Conservation (phyloP, 2,113 vertebrate species). For the Condylura cristata region DNA sequence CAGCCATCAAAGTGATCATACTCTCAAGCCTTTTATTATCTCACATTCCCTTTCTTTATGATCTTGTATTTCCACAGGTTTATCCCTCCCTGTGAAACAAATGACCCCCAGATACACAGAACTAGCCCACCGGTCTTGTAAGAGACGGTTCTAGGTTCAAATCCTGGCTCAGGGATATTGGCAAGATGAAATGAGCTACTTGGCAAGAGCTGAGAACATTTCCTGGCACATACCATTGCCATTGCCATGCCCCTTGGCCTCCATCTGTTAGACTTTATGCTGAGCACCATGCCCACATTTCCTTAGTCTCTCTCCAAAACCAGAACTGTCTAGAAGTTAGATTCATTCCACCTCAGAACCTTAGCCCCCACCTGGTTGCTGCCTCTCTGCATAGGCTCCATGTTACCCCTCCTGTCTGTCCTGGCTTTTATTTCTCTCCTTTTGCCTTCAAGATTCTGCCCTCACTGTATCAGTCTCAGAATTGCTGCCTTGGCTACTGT, state of each 20-base stretch:
- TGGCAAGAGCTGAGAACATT: neutral
- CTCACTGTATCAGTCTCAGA: neutral
- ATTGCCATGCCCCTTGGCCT: neutral
- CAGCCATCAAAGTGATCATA: neutral
- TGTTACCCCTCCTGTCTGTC: neutral
- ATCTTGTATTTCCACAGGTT: neutral
- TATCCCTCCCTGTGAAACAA: neutral
- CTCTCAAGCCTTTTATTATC: neutral
- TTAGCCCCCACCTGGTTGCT: too few species aligned
- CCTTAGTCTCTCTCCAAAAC: neutral
- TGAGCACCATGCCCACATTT: neutral
- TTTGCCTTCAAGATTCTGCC: neutral
- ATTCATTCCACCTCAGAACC: neutral
- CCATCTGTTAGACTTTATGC: fast-evolving
- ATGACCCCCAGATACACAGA: neutral
- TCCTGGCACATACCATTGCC: neutral
- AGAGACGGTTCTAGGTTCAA: neutral
- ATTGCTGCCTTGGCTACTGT: neutral
- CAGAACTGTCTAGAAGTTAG: neutral
- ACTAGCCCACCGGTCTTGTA: neutral
- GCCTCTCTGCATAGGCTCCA: too few species aligned
- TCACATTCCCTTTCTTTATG: neutral
- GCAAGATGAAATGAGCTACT: neutral
- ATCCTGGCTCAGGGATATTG: neutral
- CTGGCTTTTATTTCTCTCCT: neutral